phyloP scores from a whole-genome alignment of 2,888 invertebrate species.

The Drosophila borealis region DNA sequence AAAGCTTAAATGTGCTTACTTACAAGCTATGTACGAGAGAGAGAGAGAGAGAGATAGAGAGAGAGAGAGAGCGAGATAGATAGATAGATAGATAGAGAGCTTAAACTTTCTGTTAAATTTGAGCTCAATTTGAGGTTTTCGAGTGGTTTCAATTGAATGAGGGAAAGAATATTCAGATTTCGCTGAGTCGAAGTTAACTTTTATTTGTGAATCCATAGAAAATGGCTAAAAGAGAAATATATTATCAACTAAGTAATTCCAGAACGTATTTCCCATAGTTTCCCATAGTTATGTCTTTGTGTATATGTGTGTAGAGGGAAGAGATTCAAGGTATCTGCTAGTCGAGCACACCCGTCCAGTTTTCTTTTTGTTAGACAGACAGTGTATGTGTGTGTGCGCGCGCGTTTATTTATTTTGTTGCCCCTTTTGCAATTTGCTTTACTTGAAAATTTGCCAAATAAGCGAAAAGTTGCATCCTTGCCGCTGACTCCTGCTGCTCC shows the following conservation, averaged over 20 bases:
- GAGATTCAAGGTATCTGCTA: too few relatives aligned
- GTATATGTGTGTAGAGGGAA: too few relatives aligned
- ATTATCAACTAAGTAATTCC: too few relatives aligned
- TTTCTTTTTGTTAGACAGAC: constrained; percentile 25
- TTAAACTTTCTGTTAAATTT: background rate
- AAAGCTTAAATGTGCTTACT: too few relatives aligned
- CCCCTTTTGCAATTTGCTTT: constrained; percentile 60
- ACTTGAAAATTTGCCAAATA: constrained; percentile 79
- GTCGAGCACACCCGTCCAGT: too few relatives aligned
- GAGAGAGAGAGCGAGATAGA: background rate
- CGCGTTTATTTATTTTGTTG: constrained; percentile 65
- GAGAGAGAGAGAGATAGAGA: background rate
- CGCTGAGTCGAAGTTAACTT: background rate
- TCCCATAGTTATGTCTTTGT: too few relatives aligned
- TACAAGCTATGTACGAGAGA: too few relatives aligned
- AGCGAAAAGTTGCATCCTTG: constrained; percentile 68
- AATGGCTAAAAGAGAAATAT: too few relatives aligned
- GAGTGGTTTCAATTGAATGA: background rate
- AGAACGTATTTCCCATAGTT: too few relatives aligned
- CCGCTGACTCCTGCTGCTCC: constrained; percentile 21
- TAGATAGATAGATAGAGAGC: background rate
- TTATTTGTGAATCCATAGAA: too few relatives aligned
- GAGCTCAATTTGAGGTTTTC: background rate
- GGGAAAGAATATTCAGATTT: constrained; percentile 18
- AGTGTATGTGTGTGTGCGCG: constrained; percentile 29